Percentiles rank a stretch among this genome's conserved stretches.
phyloP scores from a whole-genome alignment of 1,140 invertebrate species.

The Drosophila dunni region DNA sequence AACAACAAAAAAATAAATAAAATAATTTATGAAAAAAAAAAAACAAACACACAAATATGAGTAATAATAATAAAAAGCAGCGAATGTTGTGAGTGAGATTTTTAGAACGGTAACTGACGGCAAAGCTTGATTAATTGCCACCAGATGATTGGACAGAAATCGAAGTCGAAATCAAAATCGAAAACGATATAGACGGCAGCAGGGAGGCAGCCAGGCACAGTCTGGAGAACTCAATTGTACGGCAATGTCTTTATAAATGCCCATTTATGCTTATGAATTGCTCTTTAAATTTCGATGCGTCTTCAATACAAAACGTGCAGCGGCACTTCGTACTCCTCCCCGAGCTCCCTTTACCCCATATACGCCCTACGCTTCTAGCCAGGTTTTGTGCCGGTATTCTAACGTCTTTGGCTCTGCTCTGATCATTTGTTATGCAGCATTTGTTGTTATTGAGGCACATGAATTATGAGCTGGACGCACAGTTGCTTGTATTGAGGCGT shows the following conservation, averaged over 20 bases:
- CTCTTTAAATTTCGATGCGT: constrained; percentile 82
- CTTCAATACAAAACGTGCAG: constrained; percentile 71
- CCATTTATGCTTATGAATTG: constrained; percentile 81
- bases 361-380: background rate
- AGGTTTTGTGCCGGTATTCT: constrained; percentile 9
- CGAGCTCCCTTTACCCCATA: too few species aligned
- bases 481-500: constrained; percentile 73
- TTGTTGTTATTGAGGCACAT: constrained; percentile 69
- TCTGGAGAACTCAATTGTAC: constrained; percentile 23
- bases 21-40: constrained; percentile 84
- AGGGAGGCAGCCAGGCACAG: too few species aligned
- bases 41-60: constrained; percentile 64
- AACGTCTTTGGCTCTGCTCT: constrained; percentile 44
- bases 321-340: background rate
- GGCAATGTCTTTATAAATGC: constrained; percentile 70
- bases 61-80: constrained; percentile 13
- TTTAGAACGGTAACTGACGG: constrained; percentile 72
- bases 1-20: constrained; percentile 75
- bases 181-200: background rate
- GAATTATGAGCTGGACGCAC: constrained; percentile 66
- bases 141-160: constrained; percentile 74
- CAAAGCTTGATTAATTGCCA: constrained; percentile 67
- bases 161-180: constrained; percentile 51
- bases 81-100: constrained; percentile 47
- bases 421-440: constrained; percentile 78